Conservation (phyloP, 2,888 invertebrate species). For the Cephalotes varians region DNA sequence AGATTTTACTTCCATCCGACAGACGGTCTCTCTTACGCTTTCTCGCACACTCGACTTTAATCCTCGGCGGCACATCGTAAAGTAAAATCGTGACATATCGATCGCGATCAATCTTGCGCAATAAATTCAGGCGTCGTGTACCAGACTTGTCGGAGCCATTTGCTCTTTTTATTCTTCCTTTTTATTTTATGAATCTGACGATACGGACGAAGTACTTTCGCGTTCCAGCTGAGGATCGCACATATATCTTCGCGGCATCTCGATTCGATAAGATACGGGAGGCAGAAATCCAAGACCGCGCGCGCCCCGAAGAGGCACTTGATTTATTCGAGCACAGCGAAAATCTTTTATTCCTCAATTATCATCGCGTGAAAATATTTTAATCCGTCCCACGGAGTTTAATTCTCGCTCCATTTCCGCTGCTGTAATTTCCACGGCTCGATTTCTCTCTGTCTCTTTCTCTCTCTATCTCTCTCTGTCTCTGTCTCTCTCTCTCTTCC, state of each 20-base stretch:
- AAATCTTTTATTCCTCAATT: slow-evolving; percentile 56
- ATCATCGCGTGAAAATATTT: slow-evolving; percentile 53
- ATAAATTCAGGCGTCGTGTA: slow-evolving; percentile 30
- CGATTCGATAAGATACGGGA: slow-evolving; percentile 49
- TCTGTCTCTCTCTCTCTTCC: not conserved
- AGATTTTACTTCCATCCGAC: slow-evolving; percentile 12
- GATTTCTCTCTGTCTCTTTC: slow-evolving; percentile 9
- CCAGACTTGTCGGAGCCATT: slow-evolving; percentile 2
- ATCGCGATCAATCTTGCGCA: slow-evolving; percentile 23
- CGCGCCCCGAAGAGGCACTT: slow-evolving; percentile 27
- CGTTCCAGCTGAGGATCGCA: slow-evolving; percentile 42
- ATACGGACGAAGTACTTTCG: slow-evolving; percentile 22
- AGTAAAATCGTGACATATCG: slow-evolving; percentile 23
- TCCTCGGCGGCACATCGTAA: slow-evolving; percentile 2
- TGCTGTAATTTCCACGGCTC: slow-evolving; percentile 41
- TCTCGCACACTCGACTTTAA: not conserved
- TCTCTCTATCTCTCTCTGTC: not conserved
- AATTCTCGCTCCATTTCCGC: slow-evolving; percentile 54
- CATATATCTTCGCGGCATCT: slow-evolving; percentile 43
- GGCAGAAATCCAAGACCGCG: slow-evolving; percentile 9
- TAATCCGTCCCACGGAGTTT: slow-evolving; percentile 48
- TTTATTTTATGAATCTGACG: slow-evolving; percentile 49
- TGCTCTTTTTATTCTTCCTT: slow-evolving; percentile 30
- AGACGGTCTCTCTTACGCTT: not conserved
- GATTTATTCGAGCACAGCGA: slow-evolving; percentile 47